Evolutionary conservation across 2,888 invertebrate genomes (phyloP).

Genomic region (Orthosia gracilis): DNA sequence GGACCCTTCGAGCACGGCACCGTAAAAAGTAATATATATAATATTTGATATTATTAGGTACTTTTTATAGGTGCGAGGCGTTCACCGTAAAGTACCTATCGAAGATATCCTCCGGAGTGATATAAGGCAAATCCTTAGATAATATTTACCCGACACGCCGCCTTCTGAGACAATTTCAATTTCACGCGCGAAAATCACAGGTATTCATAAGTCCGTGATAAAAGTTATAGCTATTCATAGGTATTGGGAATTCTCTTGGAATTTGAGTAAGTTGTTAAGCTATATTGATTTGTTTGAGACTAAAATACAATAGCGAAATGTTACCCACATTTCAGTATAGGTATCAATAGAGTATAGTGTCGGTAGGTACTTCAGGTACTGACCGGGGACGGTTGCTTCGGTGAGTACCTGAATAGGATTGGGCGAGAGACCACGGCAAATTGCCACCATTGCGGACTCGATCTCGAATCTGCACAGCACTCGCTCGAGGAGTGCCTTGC

Average conservation of each 20-base stretch:
- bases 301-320: neutral
- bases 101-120: constrained; percentile 41
- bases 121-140: constrained; percentile 64
- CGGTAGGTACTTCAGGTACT: neutral
- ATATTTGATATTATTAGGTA: no score
- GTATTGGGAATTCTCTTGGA: constrained; percentile 5
- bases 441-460: no score
- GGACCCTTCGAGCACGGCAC: no score
- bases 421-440: no score
- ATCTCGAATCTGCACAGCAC: no score
- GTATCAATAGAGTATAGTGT: neutral
- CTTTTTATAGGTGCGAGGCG: no score
- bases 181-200: constrained; percentile 70
- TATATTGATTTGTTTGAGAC: neutral
- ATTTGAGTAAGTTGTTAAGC: constrained; percentile 1
- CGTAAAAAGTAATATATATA: no score
- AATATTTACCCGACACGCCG: constrained; percentile 53
- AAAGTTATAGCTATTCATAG: constrained; percentile 38
- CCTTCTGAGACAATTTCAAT: constrained; percentile 67
- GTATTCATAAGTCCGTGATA: constrained; percentile 44
- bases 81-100: constrained; percentile 30
- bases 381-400: no score
- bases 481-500: no score
- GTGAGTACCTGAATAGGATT: no score
- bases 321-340: neutral